Evolutionary conservation across 2,113 vertebrate species (phyloP).

Genomic region (Chaenogobius annularis): DNA sequence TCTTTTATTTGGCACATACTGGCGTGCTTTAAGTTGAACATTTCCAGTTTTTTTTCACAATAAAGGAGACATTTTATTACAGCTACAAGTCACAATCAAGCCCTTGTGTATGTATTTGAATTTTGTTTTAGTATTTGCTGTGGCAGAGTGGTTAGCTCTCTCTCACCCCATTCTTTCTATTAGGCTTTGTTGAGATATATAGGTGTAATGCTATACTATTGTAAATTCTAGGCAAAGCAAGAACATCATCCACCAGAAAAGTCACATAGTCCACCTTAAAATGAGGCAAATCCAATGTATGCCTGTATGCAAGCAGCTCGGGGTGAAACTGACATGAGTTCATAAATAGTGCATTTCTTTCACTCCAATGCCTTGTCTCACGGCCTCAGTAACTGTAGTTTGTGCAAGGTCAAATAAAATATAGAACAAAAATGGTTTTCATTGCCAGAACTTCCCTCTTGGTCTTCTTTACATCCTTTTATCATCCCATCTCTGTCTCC

Average conservation of each 20-base stretch:
- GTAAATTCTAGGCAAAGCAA: not conserved
- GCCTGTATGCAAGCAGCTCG: not conserved
- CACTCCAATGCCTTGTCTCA: not conserved
- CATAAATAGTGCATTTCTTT: slow-evolving; percentile 2
- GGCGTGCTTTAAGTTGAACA: not conserved
- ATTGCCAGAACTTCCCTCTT: not conserved
- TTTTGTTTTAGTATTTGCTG: too few species aligned
- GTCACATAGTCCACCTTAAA: not conserved
- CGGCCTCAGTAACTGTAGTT: not conserved
- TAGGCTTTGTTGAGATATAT: not conserved
- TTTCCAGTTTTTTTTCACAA: not conserved
- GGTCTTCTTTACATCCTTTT: slow-evolving; percentile 15
- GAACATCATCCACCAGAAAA: too few species aligned
- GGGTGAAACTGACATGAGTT: not conserved
- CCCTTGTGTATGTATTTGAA: not conserved
- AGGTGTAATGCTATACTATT: not conserved
- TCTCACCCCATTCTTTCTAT: not conserved
- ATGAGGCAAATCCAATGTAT: not conserved
- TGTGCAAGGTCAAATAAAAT: slow-evolving; percentile 5
- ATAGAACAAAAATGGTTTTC: slow-evolving; percentile 18
- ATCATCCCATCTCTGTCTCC: slow-evolving; percentile 22
- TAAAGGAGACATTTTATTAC: not conserved
- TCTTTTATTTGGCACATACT: not conserved
- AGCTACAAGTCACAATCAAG: not conserved
- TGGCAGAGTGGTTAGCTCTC: too few species aligned